A percentile compares a stretch with the other conserved stretches of the same genome.
Conservation (phyloP, 92 coral and sea anemone species). For the Galaxea fascicularis region DNA sequence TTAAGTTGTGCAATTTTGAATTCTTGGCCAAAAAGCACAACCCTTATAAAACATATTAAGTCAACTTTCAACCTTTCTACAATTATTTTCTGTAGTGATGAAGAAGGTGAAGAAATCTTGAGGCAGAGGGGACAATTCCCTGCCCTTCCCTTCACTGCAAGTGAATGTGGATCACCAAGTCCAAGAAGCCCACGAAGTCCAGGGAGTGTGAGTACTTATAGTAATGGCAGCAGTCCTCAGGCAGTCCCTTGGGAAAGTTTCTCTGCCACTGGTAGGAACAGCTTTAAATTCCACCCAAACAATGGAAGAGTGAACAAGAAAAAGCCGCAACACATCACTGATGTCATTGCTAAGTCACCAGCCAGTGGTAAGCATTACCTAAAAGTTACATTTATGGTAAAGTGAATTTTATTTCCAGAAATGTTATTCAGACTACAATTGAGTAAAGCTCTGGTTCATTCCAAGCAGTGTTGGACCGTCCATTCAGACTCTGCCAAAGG, state of each 20-base stretch:
- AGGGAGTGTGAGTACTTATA: conserved; percentile 38
- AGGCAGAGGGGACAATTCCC: conserved; percentile 88
- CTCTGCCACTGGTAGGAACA: conserved; percentile 43
- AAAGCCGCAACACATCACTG: neutral
- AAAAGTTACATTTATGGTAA: neutral
- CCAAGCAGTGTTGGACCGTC: neutral
- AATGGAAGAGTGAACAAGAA: conserved; percentile 59
- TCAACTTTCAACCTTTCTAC: too few relatives aligned
- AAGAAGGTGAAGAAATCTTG: conserved; percentile 97
- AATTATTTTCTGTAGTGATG: conserved; percentile 73
- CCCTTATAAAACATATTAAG: too few relatives aligned
- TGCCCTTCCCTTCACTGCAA: conserved; percentile 70
- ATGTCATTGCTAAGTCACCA: conserved; percentile 35
- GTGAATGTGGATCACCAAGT: conserved; percentile 57
- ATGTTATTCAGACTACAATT: neutral
- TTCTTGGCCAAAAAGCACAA: too few relatives aligned
- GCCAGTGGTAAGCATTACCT: conserved; percentile 28
- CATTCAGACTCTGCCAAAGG: neutral
- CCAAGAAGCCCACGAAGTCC: conserved; percentile 55
- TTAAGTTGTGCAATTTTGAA: too few relatives aligned
- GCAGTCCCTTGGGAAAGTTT: conserved; percentile 49
- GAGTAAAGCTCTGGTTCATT: neutral
- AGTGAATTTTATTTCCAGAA: neutral
- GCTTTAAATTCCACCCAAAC: conserved; percentile 73
- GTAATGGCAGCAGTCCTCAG: conserved; percentile 51